These are phyloP conservation scores for Polydesmus complanatus DNA, from an alignment of 2,888 invertebrate species.

Conservation along the genomic window DNA sequence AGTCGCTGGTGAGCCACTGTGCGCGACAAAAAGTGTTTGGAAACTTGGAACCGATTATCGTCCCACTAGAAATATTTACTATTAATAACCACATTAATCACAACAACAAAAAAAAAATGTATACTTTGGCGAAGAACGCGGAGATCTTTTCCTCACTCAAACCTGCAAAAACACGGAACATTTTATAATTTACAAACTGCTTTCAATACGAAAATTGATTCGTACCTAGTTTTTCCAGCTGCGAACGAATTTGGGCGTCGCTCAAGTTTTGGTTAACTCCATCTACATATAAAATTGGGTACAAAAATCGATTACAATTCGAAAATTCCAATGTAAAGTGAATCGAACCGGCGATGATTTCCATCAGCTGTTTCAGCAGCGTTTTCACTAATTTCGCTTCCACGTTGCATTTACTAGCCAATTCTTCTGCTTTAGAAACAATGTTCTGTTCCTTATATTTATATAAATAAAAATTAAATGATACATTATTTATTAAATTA, in stretches of 20 bases:
- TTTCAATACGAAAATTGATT: no score
- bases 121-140: not conserved
- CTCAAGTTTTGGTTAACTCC: not conserved
- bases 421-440: not conserved
- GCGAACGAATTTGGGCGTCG: not conserved
- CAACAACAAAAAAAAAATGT: no score
- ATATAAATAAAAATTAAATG: no score
- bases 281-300: not conserved
- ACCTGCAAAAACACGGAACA: no score
- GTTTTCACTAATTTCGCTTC: not conserved
- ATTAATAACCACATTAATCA: not conserved
- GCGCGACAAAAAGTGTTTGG: not conserved
- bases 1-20: constrained; percentile 1
- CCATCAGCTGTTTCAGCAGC: not conserved
- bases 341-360: not conserved
- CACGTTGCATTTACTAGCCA: not conserved
- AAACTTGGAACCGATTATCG: not conserved
- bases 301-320: not conserved
- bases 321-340: not conserved
- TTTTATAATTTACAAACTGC: no score
- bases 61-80: not conserved
- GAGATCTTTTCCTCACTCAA: not conserved
- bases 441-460: not conserved
- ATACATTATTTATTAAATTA: not conserved
- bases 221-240: not conserved